Evolutionary conservation across 2,113 vertebrate genomes (phyloP), one percentile per base, ranked within the genome.

Genomic region (Tenebrosternarchus preto): DNA sequence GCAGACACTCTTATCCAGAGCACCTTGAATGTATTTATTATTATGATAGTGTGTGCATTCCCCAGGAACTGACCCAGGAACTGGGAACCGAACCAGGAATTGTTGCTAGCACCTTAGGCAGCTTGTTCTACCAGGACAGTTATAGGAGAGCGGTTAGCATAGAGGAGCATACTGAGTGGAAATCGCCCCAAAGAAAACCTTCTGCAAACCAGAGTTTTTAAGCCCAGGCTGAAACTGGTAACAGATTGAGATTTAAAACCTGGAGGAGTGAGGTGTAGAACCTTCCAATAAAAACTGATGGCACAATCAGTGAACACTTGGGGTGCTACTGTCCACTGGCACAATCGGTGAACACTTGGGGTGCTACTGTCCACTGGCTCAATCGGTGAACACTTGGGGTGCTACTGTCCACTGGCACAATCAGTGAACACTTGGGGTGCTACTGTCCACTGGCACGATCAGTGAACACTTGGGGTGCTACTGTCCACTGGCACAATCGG

Each of bases 361-460:
- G n/a, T n/a, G n/a, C n/a, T n/a, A 16, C 17, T 39, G 46, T 39
- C 16, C 68, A 27, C 61, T 84, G 82, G 71, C 50, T 71, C 36
- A n/a, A n/a, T n/a, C n/a, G n/a, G n/a, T n/a, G n/a, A n/a, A n/a
- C n/a, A n/a, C n/a, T n/a, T n/a, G n/a, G n/a, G n/a, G n/a, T n/a
- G n/a, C n/a, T n/a, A 16, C 17, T 39, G 46, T 39, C 16, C 68
- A 27, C 61, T 84, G 82, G 71, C 50, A 66, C 20, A 0, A 66
- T 20, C 9, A 3, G 15, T 0, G 43, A 50, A 50, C 43, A 15
- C 5, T 64, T 19, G 17, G 19, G 8, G 25, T 24, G 43, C 7
- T 36, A n/a, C n/a, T n/a, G n/a, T n/a, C n/a, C n/a, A n/a, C n/a
- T 20, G 16, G 3, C 5, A 66, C 20, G 0, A 66, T 20, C 9